phyloP scores from a whole-genome alignment of 2,888 invertebrate species.

The Polyommatus iphigenia region DNA sequence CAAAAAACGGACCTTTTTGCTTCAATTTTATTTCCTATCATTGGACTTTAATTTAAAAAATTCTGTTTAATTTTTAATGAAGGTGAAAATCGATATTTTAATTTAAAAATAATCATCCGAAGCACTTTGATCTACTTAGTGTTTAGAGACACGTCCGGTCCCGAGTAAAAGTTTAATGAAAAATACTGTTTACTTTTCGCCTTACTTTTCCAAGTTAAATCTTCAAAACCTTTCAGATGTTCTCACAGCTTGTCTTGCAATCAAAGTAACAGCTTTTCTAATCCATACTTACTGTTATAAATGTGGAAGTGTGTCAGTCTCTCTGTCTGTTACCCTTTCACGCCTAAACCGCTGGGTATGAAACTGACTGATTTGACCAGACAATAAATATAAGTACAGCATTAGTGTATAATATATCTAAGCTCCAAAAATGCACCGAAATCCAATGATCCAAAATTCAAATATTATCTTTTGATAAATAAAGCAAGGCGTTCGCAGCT shows the following conservation, averaged over 20 bases:
- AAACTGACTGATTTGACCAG: too few relatives aligned
- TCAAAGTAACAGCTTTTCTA: conserved; percentile 4
- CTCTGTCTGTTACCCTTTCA: too few relatives aligned
- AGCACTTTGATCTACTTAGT: conserved; percentile 7
- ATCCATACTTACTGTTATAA: background rate
- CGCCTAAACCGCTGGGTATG: too few relatives aligned
- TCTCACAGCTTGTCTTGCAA: background rate
- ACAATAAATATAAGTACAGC: background rate
- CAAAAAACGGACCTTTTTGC: too few relatives aligned
- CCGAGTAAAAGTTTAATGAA: conserved; percentile 18
- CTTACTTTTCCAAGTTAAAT: conserved; percentile 22
- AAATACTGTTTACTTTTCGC: conserved; percentile 18
- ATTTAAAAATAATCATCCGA: background rate
- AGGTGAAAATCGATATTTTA: background rate
- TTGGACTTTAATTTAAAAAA: background rate
- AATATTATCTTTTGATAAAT: conserved; percentile 61
- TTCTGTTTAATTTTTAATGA: background rate
- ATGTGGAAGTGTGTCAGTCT: too few relatives aligned
- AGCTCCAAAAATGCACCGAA: background rate
- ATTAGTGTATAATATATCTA: background rate
- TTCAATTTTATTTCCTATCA: background rate
- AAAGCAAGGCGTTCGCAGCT: conserved; percentile 51
- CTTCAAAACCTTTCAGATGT: conserved; percentile 13
- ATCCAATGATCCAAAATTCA: conserved; percentile 41
- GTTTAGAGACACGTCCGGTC: conserved; percentile 1